A percentile compares a stretch with the other conserved stretches of the same genome.
phyloP scores from a whole-genome alignment of 2,797 vertebrate species.

The Coilia nasus region DNA sequence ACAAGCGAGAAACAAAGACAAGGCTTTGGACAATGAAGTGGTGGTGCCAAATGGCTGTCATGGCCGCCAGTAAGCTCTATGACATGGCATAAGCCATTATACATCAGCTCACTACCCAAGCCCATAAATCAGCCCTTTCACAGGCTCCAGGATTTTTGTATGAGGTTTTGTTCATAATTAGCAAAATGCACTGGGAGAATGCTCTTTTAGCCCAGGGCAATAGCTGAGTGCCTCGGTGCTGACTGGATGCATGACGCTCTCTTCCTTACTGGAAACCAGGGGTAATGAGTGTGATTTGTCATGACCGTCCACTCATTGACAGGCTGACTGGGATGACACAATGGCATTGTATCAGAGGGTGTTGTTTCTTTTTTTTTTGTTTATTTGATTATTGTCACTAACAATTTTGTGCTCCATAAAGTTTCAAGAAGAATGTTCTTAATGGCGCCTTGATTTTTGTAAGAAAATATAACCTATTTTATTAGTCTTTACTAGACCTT shows the following conservation, averaged over 20 bases:
- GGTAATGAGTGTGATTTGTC: conserved; percentile 61
- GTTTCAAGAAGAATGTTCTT: no score
- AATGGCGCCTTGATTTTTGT: no score
- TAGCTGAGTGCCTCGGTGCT: background rate
- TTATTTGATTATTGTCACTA: background rate
- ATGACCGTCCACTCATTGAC: conserved; percentile 44
- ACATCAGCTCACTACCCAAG: background rate
- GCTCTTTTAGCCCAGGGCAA: background rate
- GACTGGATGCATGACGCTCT: conserved; percentile 13
- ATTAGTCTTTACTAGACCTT: background rate
- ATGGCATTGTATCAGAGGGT: background rate
- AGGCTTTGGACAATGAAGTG: background rate
- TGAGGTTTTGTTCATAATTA: background rate
- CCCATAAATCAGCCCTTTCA: background rate
- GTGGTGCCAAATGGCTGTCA: background rate
- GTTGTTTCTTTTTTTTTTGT: background rate
- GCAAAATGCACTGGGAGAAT: background rate
- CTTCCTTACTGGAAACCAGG: conserved; percentile 67
- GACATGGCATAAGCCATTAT: background rate
- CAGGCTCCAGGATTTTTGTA: background rate
- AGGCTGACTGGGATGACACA: conserved; percentile 26
- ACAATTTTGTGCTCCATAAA: no score
- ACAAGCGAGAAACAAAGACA: background rate
- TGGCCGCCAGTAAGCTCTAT: background rate
- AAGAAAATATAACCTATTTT: background rate